phyloP scores from a whole-genome alignment of 2,888 invertebrate species.

The Brachynemurus nebulosus region DNA sequence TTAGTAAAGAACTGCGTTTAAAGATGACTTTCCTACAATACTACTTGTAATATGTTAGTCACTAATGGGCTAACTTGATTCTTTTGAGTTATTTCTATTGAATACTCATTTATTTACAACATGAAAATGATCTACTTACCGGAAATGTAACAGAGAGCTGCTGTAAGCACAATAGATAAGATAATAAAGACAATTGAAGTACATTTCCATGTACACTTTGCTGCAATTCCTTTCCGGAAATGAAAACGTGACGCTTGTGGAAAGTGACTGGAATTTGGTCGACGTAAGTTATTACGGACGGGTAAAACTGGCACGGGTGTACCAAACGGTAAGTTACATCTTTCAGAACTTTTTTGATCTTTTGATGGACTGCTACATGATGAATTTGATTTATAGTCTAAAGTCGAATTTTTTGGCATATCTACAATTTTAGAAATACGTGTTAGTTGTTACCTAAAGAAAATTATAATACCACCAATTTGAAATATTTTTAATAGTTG shows the following conservation, averaged over 20 bases:
- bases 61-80: too few species aligned
- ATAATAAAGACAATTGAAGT: slow-evolving; percentile 79
- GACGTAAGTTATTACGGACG: slow-evolving; percentile 55
- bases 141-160: slow-evolving; percentile 75
- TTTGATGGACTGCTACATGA: slow-evolving; percentile 80
- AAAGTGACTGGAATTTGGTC: slow-evolving; percentile 56
- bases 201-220: slow-evolving; percentile 85
- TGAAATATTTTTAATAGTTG: too few species aligned
- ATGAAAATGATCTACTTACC: slow-evolving; percentile 37
- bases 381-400: slow-evolving; percentile 79
- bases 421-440: slow-evolving; percentile 37
- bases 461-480: too few species aligned
- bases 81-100: too few species aligned
- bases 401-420: slow-evolving; percentile 76
- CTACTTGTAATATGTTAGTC: too few species aligned
- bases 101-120: slow-evolving; percentile 3
- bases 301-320: slow-evolving; percentile 55
- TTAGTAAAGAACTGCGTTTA: too few species aligned
- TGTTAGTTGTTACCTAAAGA: background rate
- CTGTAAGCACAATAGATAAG: slow-evolving; percentile 66
- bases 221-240: slow-evolving; percentile 74
- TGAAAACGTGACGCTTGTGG: slow-evolving; percentile 64
- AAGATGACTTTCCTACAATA: too few species aligned
- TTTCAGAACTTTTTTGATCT: slow-evolving; percentile 47
- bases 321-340: slow-evolving; percentile 46